Conservation (phyloP, 2,888 invertebrate genomes). For the Nymphalis c-album region DNA sequence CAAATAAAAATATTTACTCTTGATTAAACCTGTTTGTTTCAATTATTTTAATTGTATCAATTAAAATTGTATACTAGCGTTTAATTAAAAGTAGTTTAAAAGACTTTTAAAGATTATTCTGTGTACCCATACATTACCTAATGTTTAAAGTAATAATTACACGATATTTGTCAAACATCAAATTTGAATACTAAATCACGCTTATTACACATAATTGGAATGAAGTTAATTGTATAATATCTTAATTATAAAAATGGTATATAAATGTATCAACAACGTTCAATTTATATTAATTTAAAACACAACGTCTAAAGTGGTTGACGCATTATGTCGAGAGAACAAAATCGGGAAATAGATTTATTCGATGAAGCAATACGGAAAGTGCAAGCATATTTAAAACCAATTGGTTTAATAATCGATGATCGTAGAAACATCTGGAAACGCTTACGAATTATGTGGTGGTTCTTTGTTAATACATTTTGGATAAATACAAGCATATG, state of each 20-base stretch:
- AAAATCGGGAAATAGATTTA: constrained; percentile 12
- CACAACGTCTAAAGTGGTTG: not conserved
- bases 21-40: too few species aligned
- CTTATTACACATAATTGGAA: not conserved
- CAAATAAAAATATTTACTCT: too few species aligned
- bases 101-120: not conserved
- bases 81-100: too few species aligned
- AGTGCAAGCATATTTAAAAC: constrained; percentile 17
- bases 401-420: constrained; percentile 14
- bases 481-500: not conserved
- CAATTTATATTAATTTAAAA: not conserved
- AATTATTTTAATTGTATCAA: too few species aligned
- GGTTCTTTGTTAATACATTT: constrained; percentile 4
- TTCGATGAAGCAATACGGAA: constrained; percentile 14
- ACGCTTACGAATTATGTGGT: constrained; percentile 6
- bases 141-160: constrained; percentile 6
- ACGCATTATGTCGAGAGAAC: not conserved
- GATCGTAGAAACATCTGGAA: constrained; percentile 1
- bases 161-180: not conserved
- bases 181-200: not conserved
- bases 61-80: too few species aligned
- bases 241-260: not conserved
- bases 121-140: not conserved
- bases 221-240: not conserved
- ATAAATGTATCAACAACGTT: not conserved